Base-by-base conservation (phyloP, 92 coral and sea anemone genomes). In the Virgularia gustaviana region DNA sequence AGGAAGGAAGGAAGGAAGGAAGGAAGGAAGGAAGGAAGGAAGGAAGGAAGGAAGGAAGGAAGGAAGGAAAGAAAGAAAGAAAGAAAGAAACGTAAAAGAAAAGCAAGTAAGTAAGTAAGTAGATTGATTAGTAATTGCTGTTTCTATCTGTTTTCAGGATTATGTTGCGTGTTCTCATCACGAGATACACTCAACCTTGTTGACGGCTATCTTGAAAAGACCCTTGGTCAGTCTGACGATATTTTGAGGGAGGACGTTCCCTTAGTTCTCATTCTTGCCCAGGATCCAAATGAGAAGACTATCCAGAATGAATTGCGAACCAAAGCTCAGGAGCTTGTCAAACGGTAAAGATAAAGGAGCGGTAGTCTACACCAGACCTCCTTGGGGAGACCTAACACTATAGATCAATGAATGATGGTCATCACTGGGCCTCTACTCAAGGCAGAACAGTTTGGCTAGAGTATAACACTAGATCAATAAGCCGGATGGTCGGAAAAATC, bases 131-230 rank as follows among this genome's bases (percentile, higher is more conserved):
- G 28, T 12, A 11, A 2, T 33, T 11, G 34, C 7, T 35, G 24
- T 49, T 68, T 12, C 28, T 67, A 45, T 16, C 56, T 22, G 22
- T 52, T 47, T 47, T n/a, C 34, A 94, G 99, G 96, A 37, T 85
- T 85, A 51, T 83, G 86, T 66, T 94, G 89, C 86, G 99, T 94
- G 44, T 94, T 81, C 57, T 90, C 96, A 16, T 84, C 94, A 13
- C 79, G 59, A 36, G 85, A 81, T 37, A 84, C 99, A 6, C 81
- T 84, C 78, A 85, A 87, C 9, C 89, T 84, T 76, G 79, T 94
- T 3, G 88, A 83, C 42, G 78, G 77, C 16, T 77, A 88, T 65
- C 78, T 94, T 66, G 90, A 87, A 28, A 84, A 79, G 53, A 77
- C 86, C 72, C 64, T 76, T 51, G 80, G 77, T 31, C 82, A 83